A percentile compares a stretch with the other conserved stretches of the same genome.
phyloP scores from a whole-genome alignment of 2,797 vertebrate genomes.

The Euthynnus affinis region DNA sequence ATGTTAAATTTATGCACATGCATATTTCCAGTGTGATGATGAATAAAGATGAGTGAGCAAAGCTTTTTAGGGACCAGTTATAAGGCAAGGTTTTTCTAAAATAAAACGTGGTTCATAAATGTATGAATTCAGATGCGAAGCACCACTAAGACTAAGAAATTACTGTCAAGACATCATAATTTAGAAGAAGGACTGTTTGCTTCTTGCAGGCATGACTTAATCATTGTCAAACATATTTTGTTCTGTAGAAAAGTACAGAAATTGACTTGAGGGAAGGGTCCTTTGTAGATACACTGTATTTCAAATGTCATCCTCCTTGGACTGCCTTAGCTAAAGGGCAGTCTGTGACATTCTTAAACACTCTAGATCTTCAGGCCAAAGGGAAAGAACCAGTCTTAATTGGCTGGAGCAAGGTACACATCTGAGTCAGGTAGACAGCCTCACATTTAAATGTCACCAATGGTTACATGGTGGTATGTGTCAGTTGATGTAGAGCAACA shows the following conservation, averaged over 20 bases:
- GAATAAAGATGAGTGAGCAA: not conserved
- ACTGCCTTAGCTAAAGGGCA: conserved; percentile 68
- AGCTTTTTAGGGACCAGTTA: not conserved
- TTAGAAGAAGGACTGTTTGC: not conserved
- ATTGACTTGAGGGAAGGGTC: conserved; percentile 24
- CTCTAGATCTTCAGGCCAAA: conserved; percentile 56
- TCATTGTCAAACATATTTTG: conserved; percentile 27
- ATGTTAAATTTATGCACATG: not conserved
- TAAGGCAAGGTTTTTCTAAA: not conserved
- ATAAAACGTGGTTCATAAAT: not conserved
- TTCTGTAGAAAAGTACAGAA: conserved; percentile 30
- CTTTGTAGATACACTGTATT: conserved; percentile 60
- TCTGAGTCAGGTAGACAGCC: conserved; percentile 67
- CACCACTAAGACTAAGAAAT: not conserved
- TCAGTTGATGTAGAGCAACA: conserved; percentile 62
- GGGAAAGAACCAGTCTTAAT: conserved; percentile 66
- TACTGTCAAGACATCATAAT: not conserved
- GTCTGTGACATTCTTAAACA: conserved; percentile 72
- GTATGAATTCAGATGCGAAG: not conserved
- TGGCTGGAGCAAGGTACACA: conserved; percentile 63
- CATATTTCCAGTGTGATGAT: not conserved
- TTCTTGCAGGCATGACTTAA: not conserved
- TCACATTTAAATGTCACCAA: conserved; percentile 82
- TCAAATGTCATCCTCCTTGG: conserved; percentile 75
- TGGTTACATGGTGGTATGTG: conserved; percentile 56